Base-by-base conservation (phyloP, 1,140 invertebrate genomes). In the Pectinophora gossypiella region DNA sequence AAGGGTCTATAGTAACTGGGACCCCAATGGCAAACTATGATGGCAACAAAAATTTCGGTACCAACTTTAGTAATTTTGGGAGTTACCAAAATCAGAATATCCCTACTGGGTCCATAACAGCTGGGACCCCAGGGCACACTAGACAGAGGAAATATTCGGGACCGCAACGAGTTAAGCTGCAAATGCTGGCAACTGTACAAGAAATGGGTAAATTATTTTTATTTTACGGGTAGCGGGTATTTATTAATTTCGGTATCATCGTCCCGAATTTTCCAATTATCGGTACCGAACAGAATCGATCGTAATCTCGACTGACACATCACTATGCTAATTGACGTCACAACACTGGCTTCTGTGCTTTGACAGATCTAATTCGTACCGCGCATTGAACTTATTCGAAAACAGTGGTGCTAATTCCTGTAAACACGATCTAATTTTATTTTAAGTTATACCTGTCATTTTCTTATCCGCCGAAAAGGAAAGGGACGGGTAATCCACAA, bases 131-230 rank as follows among this genome's bases (percentile, higher is more conserved):
- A 43, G 75, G 73, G 57, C 68, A 61, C 44, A 61, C 48, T 3
- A 68, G 76, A 7, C 83, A 85, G 45, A 74, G 85, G 36, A 88
- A 88, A 51, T 87, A 84, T 57, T 86, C 85, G 9, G 83, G 87
- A 19, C 85, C 85, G 0, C 85, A 89, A 42, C 65, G 87, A 13
- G 76, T 80, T 19, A 89, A 87, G 59, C 61, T 85, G 22, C 85
- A 86, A 70, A 85, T 76, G 64, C 63, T 89, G 61, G 82, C 87
- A 0, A 89, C 87, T 20, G 87, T 89, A 42, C 87, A 89, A 53
- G 87, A 89, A 72, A 82, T 89, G 72, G 87, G 87, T 89, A 87
- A 87, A 61, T 84, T 57, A 43, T 47, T 53, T 61, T 57, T 51
- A n/a, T 58, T 56, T 54, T 53, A 56, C 23, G 9, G 59, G 51